These are phyloP conservation scores for Trachymyrmex cornetzi DNA, from an alignment of 1,140 invertebrate genomes.

Conservation along the genomic window DNA sequence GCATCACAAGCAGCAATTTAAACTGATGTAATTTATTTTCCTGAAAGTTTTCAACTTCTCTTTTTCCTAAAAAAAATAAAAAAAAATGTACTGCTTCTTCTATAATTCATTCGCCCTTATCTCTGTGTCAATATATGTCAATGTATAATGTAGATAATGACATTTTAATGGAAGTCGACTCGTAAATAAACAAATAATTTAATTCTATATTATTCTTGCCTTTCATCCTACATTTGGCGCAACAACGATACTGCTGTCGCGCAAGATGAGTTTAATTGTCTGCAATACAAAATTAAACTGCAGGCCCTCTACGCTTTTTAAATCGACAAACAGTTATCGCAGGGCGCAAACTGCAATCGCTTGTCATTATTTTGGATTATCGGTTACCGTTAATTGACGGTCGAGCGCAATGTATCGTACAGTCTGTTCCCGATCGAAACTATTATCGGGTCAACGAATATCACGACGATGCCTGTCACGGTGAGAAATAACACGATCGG, in stretches of 20 bases:
- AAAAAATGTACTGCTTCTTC: neutral
- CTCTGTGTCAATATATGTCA: neutral
- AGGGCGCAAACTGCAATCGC: slow-evolving; percentile 66
- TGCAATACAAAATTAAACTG: slow-evolving; percentile 38
- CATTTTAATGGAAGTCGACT: no score
- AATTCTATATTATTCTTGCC: neutral
- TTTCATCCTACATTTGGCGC: neutral
- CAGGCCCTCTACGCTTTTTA: slow-evolving; percentile 54
- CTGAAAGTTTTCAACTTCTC: neutral
- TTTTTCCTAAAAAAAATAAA: neutral
- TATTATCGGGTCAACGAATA: slow-evolving; percentile 62
- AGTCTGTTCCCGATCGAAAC: slow-evolving; percentile 48
- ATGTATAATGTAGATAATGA: neutral
- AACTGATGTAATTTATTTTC: slow-evolving; percentile 7
- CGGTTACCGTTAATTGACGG: slow-evolving; percentile 70
- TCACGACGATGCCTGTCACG: slow-evolving; percentile 51
- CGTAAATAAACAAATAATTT: neutral
- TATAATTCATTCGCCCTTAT: neutral
- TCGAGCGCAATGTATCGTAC: slow-evolving; percentile 47
- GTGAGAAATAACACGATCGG: slow-evolving; percentile 62
- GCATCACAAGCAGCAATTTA: slow-evolving; percentile 5
- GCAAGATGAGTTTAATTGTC: slow-evolving; percentile 43
- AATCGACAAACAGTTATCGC: slow-evolving; percentile 69
- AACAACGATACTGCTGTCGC: neutral
- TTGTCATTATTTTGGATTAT: slow-evolving; percentile 70